phyloP scores from a whole-genome alignment of 1,140 invertebrate genomes.

The Drepana arcuata region DNA sequence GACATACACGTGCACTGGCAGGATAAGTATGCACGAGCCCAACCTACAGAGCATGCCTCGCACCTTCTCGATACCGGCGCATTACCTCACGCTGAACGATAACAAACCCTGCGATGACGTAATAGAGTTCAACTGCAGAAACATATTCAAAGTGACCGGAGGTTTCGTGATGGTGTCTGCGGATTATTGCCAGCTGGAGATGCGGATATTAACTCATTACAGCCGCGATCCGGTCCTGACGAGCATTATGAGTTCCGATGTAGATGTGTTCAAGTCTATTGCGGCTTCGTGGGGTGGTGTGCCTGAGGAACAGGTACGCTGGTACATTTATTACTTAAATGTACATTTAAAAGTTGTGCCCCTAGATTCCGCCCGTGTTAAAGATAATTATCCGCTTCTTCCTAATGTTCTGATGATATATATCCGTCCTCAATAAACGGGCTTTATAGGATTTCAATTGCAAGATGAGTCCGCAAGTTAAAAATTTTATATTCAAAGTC shows the following conservation, averaged over 20 bases:
- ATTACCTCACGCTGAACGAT: constrained; percentile 37
- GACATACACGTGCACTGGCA: constrained; percentile 87
- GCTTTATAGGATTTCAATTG: too few relatives aligned
- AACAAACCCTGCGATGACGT: constrained; percentile 45
- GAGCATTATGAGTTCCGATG: constrained; percentile 78
- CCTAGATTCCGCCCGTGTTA: too few relatives aligned
- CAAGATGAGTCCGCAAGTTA: too few relatives aligned
- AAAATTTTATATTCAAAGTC: too few relatives aligned
- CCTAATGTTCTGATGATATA: too few relatives aligned
- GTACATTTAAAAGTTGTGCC: too few relatives aligned
- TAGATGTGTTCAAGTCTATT: constrained; percentile 91
- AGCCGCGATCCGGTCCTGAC: constrained; percentile 84
- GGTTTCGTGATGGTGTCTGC: constrained; percentile 85
- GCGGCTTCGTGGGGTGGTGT: constrained; percentile 87
- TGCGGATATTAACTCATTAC: constrained; percentile 93
- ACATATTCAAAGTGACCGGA: constrained; percentile 77
- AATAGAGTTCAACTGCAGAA: constrained; percentile 75
- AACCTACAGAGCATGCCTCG: constrained; percentile 94
- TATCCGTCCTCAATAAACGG: too few relatives aligned
- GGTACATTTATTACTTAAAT: too few relatives aligned
- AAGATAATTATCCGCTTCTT: too few relatives aligned
- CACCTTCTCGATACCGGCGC: constrained; percentile 78
- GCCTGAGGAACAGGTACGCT: constrained; percentile 73
- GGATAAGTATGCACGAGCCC: constrained; percentile 93
- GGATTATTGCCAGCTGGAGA: constrained; percentile 96